Conservation (phyloP, 2,888 invertebrate species). For the Drosophila neoperkinsi region DNA sequence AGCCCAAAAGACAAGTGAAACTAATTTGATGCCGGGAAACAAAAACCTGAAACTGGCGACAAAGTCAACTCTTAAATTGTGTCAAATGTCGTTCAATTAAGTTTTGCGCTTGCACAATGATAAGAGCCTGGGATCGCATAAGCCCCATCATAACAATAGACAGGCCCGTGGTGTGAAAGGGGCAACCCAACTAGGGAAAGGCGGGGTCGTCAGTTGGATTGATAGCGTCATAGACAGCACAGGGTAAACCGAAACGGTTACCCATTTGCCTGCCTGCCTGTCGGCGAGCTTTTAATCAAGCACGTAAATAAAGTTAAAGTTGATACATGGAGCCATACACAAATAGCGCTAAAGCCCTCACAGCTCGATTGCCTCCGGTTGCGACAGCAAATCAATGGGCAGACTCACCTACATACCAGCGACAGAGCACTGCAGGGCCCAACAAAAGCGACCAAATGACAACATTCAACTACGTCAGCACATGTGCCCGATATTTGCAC, state of each 20-base stretch:
- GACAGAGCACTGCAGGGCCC: neutral
- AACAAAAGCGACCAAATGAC: slow-evolving; percentile 73
- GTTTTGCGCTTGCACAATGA: slow-evolving; percentile 67
- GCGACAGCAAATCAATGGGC: slow-evolving; percentile 68
- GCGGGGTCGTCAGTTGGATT: slow-evolving; percentile 53
- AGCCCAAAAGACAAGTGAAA: slow-evolving; percentile 64
- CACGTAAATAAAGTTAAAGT: slow-evolving; percentile 80
- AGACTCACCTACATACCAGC: slow-evolving; percentile 36
- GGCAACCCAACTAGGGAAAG: neutral
- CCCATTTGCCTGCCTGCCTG: slow-evolving; percentile 11
- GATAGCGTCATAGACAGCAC: slow-evolving; percentile 57
- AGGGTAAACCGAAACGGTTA: slow-evolving; percentile 15
- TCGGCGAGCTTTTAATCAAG: slow-evolving; percentile 71
- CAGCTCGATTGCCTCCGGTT: slow-evolving; percentile 53
- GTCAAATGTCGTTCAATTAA: slow-evolving; percentile 79
- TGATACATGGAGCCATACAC: slow-evolving; percentile 56
- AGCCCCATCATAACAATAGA: slow-evolving; percentile 52
- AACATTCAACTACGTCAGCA: slow-evolving; percentile 58
- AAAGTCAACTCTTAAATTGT: slow-evolving; percentile 72
- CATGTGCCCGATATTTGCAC: slow-evolving; percentile 40
- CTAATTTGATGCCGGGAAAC: slow-evolving; percentile 61
- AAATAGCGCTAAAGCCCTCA: slow-evolving; percentile 36
- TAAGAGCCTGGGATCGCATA: slow-evolving; percentile 53
- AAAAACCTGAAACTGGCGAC: slow-evolving; percentile 27
- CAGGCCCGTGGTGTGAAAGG: slow-evolving; percentile 26